A percentile compares a stretch with the other conserved stretches of the same genome.
These are phyloP conservation scores for Peromyscus melanophrys DNA, from an alignment of 2,797 vertebrate species.

Conservation along the genomic window DNA sequence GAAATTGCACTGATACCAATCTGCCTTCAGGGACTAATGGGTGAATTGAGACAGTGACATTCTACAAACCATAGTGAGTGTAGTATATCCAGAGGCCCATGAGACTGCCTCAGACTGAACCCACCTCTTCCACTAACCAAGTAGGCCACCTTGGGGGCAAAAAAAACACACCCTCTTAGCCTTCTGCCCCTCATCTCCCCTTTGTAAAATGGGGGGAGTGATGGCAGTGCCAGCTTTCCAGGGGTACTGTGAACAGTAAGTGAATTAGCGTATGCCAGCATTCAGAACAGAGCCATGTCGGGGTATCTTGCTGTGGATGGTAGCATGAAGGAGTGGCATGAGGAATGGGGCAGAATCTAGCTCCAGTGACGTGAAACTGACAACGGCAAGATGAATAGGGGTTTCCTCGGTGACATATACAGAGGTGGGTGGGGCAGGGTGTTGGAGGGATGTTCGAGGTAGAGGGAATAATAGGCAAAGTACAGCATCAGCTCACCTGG, in stretches of 20 bases:
- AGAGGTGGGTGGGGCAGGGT: background rate
- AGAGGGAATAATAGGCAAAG: background rate
- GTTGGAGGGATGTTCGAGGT: background rate
- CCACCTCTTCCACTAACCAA: background rate
- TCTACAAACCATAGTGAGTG: background rate
- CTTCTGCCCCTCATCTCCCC: background rate
- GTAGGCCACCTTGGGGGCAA: background rate
- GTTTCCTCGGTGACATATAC: conserved; percentile 13
- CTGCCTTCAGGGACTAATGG: background rate
- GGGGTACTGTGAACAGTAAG: background rate
- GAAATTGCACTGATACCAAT: background rate
- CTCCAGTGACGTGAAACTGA: background rate
- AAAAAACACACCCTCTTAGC: background rate
- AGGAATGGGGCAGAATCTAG: background rate
- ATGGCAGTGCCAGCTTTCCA: background rate
- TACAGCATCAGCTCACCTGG: background rate
- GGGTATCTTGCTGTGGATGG: background rate
- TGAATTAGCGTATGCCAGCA: background rate
- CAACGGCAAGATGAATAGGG: background rate
- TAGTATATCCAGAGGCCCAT: background rate
- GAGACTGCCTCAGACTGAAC: background rate
- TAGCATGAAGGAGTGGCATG: background rate
- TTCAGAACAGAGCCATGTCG: background rate
- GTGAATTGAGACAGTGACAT: background rate
- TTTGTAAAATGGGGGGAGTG: background rate